Evolutionary conservation across 1,140 invertebrate species (phyloP).

Genomic region (Pantala flavescens): DNA sequence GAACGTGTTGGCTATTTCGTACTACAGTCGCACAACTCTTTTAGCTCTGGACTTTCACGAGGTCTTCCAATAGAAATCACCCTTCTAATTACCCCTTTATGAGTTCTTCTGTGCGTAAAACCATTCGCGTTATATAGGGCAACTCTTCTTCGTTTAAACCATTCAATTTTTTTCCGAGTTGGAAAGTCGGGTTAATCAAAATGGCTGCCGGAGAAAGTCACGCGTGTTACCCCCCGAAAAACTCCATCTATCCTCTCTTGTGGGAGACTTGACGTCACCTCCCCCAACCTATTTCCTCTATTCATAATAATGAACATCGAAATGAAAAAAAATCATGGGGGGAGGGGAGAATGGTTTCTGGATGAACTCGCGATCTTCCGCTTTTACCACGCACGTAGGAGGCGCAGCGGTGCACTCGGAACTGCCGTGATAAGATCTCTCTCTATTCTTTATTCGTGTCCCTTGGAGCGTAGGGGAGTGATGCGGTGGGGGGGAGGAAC

Average conservation of each 20-base stretch:
- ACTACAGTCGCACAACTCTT: no score
- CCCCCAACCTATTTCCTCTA: no score
- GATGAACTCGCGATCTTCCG: neutral
- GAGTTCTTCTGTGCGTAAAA: no score
- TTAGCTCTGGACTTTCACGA: no score
- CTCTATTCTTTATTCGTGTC: neutral
- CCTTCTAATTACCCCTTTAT: no score
- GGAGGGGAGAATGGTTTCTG: neutral
- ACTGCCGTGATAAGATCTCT: neutral
- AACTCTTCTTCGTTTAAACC: no score
- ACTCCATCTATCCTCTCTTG: slow-evolving; percentile 16
- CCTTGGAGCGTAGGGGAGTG: neutral
- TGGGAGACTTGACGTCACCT: neutral
- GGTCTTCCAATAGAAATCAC: no score
- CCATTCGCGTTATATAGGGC: no score
- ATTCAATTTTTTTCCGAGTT: no score
- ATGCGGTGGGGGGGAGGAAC: neutral
- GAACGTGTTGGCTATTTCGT: no score
- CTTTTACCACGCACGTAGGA: neutral
- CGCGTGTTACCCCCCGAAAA: neutral
- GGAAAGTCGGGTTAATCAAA: neutral
- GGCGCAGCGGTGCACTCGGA: neutral
- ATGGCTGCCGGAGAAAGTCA: neutral
- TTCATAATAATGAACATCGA: neutral
- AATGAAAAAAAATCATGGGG: neutral